Evolutionary conservation across 2,797 vertebrate genomes (phyloP), one percentile per base, ranked within the genome.

Genomic region (Microchirus variegatus): DNA sequence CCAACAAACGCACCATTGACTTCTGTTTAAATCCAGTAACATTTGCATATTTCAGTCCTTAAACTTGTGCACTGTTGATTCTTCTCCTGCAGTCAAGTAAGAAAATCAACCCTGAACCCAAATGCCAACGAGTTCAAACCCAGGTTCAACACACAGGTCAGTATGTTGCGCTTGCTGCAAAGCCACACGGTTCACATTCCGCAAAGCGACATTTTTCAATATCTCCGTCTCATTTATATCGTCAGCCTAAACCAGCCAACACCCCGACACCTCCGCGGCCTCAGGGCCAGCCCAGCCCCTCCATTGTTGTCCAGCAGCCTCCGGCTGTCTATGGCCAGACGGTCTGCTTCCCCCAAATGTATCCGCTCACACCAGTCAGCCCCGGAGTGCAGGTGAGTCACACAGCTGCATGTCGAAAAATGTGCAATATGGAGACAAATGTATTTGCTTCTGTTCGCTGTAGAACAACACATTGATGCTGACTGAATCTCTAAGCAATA

Each of bases 91-190:
- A 99, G 97, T 89, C 97, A 97, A 95, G 95, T 99, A 73, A 95
- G 95, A 88, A 99, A 99, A 92, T 99, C 97, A 54, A 99, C 98
- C 22, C 87, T 99, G 84, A 99, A 99, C 87, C 98, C 98, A 50
- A 99, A 99, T 68, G 98, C 98, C 67, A 97, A 99, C 82, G 98
- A 99, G 79, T 99, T 99, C 90, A 99, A 99, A 84, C 97, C 97
- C 73, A 94, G 97, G 71, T 97, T 98, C 83, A 93, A 90, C 78
- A 90, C 96, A 73, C 97, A 97, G 88, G 97, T 99, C 86, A 92
- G 93, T 85, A 16, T 51, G 2, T 1, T 13, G 13, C 2, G 0
- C 43, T 46, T 46, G 36, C 49, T 59, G 26, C 38, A 12, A 53
- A 3, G 14, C 17, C 17, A 7, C 3, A 35, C 19, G 5, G 1